phyloP scores from a whole-genome alignment of 2,113 vertebrate genomes.

The Hystrix cristata region DNA sequence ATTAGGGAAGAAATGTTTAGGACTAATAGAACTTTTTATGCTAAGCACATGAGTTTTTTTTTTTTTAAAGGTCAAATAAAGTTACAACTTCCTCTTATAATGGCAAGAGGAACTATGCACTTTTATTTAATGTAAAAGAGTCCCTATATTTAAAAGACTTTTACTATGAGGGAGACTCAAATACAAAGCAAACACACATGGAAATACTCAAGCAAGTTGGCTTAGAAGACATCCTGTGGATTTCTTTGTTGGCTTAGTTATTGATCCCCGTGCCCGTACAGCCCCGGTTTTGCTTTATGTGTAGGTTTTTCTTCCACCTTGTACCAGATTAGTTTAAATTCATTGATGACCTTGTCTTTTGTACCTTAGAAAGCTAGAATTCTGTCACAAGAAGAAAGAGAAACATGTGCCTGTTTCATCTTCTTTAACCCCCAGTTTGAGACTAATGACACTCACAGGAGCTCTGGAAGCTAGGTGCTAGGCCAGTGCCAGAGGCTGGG shows the following conservation, averaged over 20 bases:
- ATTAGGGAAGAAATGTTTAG: slow-evolving; percentile 4
- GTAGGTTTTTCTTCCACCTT: neutral
- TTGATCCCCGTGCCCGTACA: neutral
- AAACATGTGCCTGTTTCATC: neutral
- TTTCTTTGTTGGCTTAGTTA: slow-evolving; percentile 7
- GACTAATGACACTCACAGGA: neutral
- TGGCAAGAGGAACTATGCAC: neutral
- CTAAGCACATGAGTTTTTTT: neutral
- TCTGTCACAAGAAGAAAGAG: neutral
- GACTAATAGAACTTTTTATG: neutral
- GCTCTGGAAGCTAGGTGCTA: neutral
- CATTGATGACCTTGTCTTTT: neutral
- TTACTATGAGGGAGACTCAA: neutral
- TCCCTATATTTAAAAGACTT: neutral
- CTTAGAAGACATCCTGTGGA: neutral
- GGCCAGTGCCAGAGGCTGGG: neutral
- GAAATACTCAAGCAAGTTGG: neutral
- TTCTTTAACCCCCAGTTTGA: neutral
- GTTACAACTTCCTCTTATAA: neutral
- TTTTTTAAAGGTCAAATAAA: neutral
- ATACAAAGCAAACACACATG: neutral
- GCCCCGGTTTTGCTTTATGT: slow-evolving; percentile 6
- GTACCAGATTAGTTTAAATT: slow-evolving; percentile 48
- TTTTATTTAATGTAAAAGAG: neutral
- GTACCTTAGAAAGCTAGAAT: slow-evolving; percentile 9